These are phyloP conservation scores for Magallana angulata DNA, from an alignment of 1,140 invertebrate species.

Conservation along the genomic window DNA sequence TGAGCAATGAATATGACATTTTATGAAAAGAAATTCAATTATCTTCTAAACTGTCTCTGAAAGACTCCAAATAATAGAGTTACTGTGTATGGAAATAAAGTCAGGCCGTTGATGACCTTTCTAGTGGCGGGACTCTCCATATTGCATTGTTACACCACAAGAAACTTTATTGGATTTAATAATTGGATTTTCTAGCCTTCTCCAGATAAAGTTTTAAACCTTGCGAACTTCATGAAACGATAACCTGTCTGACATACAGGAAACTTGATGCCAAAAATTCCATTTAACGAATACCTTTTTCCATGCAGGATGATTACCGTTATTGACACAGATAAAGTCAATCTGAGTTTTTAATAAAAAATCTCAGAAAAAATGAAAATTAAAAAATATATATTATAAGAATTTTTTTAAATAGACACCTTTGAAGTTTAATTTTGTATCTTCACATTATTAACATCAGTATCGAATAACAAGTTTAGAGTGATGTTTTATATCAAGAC, in stretches of 20 bases:
- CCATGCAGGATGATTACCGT: no score
- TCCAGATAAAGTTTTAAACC: background rate
- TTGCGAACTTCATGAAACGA: constrained; percentile 8
- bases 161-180: constrained; percentile 27
- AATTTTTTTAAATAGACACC: no score
- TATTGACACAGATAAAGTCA: no score
- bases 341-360: no score
- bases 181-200: constrained; percentile 26
- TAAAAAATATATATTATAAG: no score
- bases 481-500: no score
- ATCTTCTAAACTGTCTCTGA: constrained; percentile 8
- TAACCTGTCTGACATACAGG: constrained; percentile 5
- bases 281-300: no score
- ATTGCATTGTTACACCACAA: constrained; percentile 16
- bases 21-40: constrained; percentile 34
- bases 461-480: no score
- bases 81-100: constrained; percentile 10
- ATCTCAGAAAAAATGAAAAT: no score
- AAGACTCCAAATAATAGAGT: constrained; percentile 12
- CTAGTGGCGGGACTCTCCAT: background rate
- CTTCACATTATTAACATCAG: no score
- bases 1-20: constrained; percentile 24
- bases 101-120: background rate
- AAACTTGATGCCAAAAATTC: background rate
- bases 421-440: no score